These are phyloP conservation scores for Dufourea novaeangliae DNA, from an alignment of 1,140 invertebrate species.

Conservation along the genomic window DNA sequence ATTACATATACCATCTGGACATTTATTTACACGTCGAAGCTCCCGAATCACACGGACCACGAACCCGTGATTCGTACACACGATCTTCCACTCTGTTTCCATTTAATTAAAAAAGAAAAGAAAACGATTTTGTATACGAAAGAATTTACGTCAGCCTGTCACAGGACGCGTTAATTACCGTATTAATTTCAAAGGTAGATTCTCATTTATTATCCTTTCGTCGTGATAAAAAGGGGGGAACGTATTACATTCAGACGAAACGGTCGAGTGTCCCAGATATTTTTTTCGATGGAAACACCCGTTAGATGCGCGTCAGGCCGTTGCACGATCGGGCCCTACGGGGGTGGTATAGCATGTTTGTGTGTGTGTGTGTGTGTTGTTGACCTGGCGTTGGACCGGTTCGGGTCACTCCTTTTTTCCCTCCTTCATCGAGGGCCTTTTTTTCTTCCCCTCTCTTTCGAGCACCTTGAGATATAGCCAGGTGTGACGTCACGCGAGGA, in stretches of 20 bases:
- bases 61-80: not conserved
- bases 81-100: not conserved
- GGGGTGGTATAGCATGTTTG: too few species aligned
- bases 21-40: not conserved
- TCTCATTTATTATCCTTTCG: too few species aligned
- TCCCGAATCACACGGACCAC: not conserved
- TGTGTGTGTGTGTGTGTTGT: conserved; percentile 76
- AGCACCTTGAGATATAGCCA: conserved; percentile 61
- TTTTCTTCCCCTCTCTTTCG: conserved; percentile 40
- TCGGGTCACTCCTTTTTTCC: conserved; percentile 72
- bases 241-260: not conserved
- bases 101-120: too few species aligned
- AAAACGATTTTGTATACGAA: too few species aligned
- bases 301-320: conserved; percentile 69
- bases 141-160: too few species aligned
- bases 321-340: conserved; percentile 71
- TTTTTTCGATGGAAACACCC: conserved; percentile 66
- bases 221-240: not conserved
- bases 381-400: conserved; percentile 78
- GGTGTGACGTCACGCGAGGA: conserved; percentile 78
- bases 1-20: not conserved
- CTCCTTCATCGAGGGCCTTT: conserved; percentile 53
- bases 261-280: conserved; percentile 24
- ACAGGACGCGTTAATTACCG: too few species aligned
- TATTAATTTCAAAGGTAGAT: too few species aligned